Base-by-base conservation (phyloP, 64 coral and sea anemone genomes). In the Porites australiensis region DNA sequence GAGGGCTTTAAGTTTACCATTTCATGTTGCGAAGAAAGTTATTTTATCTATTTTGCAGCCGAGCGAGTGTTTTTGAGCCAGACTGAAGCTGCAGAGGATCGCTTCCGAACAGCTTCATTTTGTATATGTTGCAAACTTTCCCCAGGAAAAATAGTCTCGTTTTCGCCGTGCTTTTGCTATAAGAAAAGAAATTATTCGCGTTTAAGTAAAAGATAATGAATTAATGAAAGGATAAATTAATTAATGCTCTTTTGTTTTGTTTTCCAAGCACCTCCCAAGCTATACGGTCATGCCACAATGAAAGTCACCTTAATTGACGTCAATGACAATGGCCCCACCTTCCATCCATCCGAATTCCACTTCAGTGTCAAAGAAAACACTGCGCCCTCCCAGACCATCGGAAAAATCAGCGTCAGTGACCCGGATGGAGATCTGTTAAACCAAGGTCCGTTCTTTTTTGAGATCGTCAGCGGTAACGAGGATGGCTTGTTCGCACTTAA, bases 271-370 rank as follows among this genome's bases (percentile, higher is more conserved):
- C 16, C 49, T 8, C 92, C 92, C 43, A 64, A 16, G 44, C 58
- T 87, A 67, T 96, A 99, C 71, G 98, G 94, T 77, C 58, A 99
- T 37, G 91, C 91, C 0, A 87, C 94, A 12, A 94, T 99, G 2
- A 82, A 88, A 16, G 77, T 99, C 54, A 63, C 68, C 6, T 52
- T 99, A 1, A 81, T 49, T 44, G 98, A 99, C 20, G 91, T 96
- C 45, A 99, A 99, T 64, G 98, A 99, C 66, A 99, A 99, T 50
- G 91, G 88, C 6, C 98, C 98, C 3, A 88, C 89, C 44, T 93
- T 99, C 58, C 88, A 87, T 15, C 83, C 87, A 0, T 63, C 79
- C 13, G 77, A 37, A 22, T 85, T 87, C 13, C 77, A 93, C 66
- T 85, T 89, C 13, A 84, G 66, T 8, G 88, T 91, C 52, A 88